These are phyloP conservation scores for Paedocypris sp. DNA, from an alignment of 2,113 vertebrate species.

Conservation along the genomic window DNA sequence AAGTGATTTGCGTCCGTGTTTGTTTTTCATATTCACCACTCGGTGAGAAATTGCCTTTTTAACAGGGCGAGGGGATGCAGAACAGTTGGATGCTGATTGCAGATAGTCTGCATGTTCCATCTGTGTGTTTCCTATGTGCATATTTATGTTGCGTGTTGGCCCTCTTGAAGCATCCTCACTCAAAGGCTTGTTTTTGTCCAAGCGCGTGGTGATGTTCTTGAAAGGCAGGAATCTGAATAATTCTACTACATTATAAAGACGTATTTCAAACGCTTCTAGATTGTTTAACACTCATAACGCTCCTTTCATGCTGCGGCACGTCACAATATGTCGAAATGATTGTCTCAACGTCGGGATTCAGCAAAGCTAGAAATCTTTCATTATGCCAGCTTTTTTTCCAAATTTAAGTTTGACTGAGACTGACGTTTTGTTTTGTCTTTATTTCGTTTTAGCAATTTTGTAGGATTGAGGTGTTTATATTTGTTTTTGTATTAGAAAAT, in stretches of 20 bases:
- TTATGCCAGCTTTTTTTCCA: constrained; percentile 20
- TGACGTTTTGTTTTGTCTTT: no score
- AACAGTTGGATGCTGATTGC: constrained; percentile 36
- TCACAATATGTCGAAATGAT: constrained; percentile 25
- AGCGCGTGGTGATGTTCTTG: background rate
- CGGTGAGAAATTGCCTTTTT: constrained; percentile 29
- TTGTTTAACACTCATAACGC: no score
- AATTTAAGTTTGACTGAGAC: no score
- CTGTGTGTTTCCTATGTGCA: constrained; percentile 10
- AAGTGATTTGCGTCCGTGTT: constrained; percentile 39
- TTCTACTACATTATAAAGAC: no score
- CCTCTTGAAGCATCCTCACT: background rate
- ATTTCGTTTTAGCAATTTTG: no score
- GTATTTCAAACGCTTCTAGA: no score
- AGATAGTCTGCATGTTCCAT: constrained; percentile 10
- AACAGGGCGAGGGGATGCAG: constrained; percentile 14
- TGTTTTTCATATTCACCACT: constrained; percentile 43
- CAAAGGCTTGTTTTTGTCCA: background rate
- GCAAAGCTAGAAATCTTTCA: constrained; percentile 17
- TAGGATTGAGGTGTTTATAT: no score
- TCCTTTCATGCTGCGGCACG: constrained; percentile 17
- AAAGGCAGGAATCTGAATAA: constrained; percentile 8
- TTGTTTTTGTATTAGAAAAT: no score
- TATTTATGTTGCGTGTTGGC: background rate
- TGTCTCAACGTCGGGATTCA: constrained; percentile 13